Percentiles rank a stretch among this genome's conserved stretches.
phyloP scores from a whole-genome alignment of 2,113 vertebrate species.

The Sterna hirundo region DNA sequence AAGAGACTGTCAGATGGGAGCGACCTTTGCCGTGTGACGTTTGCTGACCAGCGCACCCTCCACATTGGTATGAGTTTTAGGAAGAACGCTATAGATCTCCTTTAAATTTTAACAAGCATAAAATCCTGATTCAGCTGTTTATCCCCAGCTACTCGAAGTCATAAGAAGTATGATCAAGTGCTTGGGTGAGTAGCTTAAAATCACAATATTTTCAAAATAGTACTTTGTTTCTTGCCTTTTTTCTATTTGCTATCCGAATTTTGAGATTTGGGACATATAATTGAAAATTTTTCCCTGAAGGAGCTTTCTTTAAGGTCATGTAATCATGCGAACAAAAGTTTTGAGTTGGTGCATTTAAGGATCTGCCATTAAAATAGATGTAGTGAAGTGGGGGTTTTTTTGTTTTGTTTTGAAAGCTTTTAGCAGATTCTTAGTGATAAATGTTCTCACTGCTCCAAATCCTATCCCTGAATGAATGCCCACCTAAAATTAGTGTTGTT shows the following conservation, averaged over 20 bases:
- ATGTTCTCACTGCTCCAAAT: not conserved
- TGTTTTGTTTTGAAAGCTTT: not conserved
- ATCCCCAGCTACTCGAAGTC: not conserved
- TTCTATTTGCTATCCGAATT: not conserved
- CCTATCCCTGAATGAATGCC: not conserved
- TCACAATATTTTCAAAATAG: not conserved
- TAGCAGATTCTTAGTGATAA: not conserved
- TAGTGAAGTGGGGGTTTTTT: not conserved
- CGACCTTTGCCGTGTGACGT: not conserved
- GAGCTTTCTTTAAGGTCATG: not conserved
- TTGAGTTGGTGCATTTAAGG: not conserved
- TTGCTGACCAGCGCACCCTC: not conserved
- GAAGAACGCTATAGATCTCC: not conserved
- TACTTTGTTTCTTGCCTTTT: not conserved
- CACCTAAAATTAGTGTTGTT: not conserved
- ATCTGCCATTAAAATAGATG: not conserved
- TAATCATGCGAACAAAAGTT: not conserved
- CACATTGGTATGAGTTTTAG: not conserved
- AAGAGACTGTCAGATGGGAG: not conserved
- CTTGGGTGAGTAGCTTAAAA: not conserved
- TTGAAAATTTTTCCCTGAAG: not conserved
- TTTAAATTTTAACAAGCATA: not conserved
- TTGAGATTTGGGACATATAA: not conserved
- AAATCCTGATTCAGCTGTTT: not conserved
- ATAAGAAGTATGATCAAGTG: not conserved